phyloP scores from a whole-genome alignment of 2,113 vertebrate species.

The Arvicanthis niloticus region DNA sequence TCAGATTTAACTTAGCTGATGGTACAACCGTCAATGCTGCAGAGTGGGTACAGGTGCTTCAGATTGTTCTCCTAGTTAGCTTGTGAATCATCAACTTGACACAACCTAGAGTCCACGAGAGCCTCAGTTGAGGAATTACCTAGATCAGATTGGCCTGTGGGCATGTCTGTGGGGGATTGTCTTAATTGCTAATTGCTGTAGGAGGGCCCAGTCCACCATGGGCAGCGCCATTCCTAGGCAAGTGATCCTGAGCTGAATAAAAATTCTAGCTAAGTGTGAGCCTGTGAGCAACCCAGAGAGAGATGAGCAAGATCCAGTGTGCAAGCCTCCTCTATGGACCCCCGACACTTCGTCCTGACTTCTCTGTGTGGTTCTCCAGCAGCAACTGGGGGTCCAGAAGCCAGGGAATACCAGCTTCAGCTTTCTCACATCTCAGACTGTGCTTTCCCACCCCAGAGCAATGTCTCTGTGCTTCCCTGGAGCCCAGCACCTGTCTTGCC shows the following conservation, averaged over 20 bases:
- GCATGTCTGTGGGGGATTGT: too few relatives aligned
- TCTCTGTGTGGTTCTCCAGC: too few relatives aligned
- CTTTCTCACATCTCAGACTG: too few relatives aligned
- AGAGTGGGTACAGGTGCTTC: fast-evolving
- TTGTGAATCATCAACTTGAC: not conserved
- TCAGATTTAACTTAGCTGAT: not conserved
- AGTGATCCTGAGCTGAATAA: not conserved
- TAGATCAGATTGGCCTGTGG: not conserved
- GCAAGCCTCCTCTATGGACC: too few relatives aligned
- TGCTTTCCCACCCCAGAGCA: too few relatives aligned
- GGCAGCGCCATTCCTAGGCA: not conserved
- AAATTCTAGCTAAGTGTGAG: not conserved
- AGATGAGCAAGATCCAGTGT: too few relatives aligned
- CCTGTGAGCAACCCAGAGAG: not conserved
- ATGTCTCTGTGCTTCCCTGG: too few relatives aligned
- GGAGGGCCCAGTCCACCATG: not conserved
- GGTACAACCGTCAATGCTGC: not conserved
- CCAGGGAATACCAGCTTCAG: too few relatives aligned
- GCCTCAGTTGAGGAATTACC: not conserved
- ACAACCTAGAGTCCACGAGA: not conserved
- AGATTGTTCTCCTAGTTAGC: not conserved
- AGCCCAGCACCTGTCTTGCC: too few relatives aligned
- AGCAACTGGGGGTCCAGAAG: too few relatives aligned
- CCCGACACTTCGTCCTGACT: too few relatives aligned
- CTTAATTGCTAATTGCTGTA: not conserved